A percentile compares a stretch with the other conserved stretches of the same genome.
These are phyloP conservation scores for Emydoidea blandingii DNA, from an alignment of 2,797 vertebrate species.

Conservation along the genomic window DNA sequence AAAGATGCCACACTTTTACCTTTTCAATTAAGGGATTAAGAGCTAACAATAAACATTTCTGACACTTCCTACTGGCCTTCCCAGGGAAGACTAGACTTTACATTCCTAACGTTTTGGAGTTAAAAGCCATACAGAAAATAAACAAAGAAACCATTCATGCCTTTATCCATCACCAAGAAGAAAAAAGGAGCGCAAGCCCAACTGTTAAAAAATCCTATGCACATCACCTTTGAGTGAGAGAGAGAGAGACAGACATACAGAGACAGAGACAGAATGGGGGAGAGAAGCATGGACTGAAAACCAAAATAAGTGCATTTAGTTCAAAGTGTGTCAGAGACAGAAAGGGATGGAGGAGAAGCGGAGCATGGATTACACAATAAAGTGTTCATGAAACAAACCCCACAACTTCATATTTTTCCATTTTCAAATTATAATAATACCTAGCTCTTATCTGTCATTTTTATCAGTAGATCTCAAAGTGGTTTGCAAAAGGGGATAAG, in stretches of 20 bases:
- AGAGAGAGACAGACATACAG: background rate
- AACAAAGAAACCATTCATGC: accelerated
- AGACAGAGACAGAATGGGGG: background rate
- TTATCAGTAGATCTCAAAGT: background rate
- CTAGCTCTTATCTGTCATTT: background rate
- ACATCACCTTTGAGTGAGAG: background rate
- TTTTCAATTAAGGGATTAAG: background rate
- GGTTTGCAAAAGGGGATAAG: background rate
- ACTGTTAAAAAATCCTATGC: background rate
- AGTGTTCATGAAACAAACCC: background rate
- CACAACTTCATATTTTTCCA: background rate
- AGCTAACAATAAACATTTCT: background rate
- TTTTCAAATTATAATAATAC: background rate
- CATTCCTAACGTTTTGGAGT: background rate
- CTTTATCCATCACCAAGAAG: background rate
- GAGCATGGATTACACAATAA: background rate
- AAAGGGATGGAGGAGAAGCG: background rate
- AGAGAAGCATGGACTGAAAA: background rate
- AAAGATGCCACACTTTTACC: background rate
- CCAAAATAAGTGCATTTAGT: background rate
- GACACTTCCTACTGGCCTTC: background rate
- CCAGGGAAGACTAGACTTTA: background rate
- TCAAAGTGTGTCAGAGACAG: background rate
- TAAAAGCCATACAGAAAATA: background rate
- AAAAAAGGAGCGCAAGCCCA: background rate